Conservation (phyloP, 2,113 vertebrate species). For the Okapia johnstoni region DNA sequence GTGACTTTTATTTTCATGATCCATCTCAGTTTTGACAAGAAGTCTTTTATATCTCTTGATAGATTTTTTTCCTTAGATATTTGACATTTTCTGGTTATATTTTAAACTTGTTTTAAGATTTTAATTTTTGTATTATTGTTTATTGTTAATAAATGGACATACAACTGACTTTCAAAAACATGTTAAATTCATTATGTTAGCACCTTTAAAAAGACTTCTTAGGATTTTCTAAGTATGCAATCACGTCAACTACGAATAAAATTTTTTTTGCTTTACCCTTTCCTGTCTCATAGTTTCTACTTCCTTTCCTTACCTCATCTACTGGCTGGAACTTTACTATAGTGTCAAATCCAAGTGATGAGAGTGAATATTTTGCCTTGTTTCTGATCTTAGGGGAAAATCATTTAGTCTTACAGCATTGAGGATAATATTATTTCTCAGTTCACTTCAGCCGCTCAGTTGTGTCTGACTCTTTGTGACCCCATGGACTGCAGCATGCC, state of each 20-base stretch:
- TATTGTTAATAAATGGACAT: neutral
- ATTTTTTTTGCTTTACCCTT: neutral
- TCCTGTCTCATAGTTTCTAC: neutral
- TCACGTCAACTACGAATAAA: neutral
- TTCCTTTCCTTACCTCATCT: neutral
- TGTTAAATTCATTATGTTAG: neutral
- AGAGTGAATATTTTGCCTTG: neutral
- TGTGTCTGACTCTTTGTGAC: neutral
- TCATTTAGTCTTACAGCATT: neutral
- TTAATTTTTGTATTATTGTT: neutral
- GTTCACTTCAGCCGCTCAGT: neutral
- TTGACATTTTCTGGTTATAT: neutral
- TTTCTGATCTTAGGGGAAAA: neutral
- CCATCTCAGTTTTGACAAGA: neutral
- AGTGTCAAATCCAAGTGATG: neutral
- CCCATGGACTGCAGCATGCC: neutral
- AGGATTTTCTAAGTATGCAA: neutral
- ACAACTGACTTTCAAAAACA: neutral
- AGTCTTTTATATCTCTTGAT: neutral
- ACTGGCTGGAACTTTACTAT: neutral
- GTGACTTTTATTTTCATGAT: neutral
- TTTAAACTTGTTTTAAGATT: neutral
- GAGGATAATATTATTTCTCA: neutral
- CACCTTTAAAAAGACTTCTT: neutral
- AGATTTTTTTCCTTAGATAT: neutral